Base-by-base conservation (phyloP, 2,888 invertebrate species). In the Thera obeliscata region DNA sequence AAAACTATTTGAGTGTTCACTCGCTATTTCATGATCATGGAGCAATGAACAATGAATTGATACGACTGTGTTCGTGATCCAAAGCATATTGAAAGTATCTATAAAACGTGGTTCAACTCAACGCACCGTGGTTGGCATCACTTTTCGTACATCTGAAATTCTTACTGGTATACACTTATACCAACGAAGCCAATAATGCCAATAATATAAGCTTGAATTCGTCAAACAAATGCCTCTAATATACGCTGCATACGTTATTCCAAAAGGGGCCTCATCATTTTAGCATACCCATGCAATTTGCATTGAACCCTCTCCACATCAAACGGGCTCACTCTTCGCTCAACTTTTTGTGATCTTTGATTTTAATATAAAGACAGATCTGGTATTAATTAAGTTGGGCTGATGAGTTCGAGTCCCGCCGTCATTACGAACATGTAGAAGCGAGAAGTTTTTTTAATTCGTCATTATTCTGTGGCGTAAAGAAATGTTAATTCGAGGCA, bases 401-500 rank as follows among this genome's bases (percentile, higher is more conserved):
- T 93, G 93, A 93, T 93, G 93, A 93, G 91, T 87, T 91, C 85
- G 83, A 83, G 81, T 79, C 80, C 83, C 80, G 86, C 84, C 87
- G 86, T 91, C 93, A 92, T 93, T 93, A 93, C 86, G 84, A 85
- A 84, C 90, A 91, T 92, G 90, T 91, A 88, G 88, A 88, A 86
- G 86, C 88, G 88, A 90, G 92, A 88, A 83, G 86, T 92, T 93
- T 88, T 87, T 93, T 93, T 93, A 93, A 93, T 93, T 93, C 89
- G 90, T 93, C 90, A 93, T 93, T 93, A 93, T 92, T 91, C 88
- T 90, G 89, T 92, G 92, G 93, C 93, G 93, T 93, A 93, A 93
- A 94, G 94, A 94, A 94, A 94, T 94, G 94, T 94, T 94, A 94
- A 94, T 94, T 94, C 89, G 93, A 94, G 90, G 88, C 91, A 86